phyloP scores from a whole-genome alignment of 92 coral and sea anemone genomes.

The Phenganax stokvisi region DNA sequence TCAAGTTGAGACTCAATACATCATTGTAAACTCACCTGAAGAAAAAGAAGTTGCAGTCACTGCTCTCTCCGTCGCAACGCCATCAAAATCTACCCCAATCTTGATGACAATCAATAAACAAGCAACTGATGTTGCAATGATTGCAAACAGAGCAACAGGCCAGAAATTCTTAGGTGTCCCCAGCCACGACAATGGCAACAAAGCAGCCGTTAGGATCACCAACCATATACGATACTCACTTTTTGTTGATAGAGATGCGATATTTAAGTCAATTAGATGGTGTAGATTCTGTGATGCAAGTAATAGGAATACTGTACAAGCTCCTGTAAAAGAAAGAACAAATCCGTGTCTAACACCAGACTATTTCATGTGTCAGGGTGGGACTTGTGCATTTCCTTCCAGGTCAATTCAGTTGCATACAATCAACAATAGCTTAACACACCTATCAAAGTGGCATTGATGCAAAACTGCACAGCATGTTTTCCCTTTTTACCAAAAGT shows the following conservation, averaged over 20 bases:
- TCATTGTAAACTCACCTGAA: constrained; percentile 54
- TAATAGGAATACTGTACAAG: constrained; percentile 73
- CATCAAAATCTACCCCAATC: constrained; percentile 63
- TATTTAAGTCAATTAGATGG: constrained; percentile 56
- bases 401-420: not conserved
- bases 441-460: constrained; percentile 78
- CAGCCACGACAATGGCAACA: constrained; percentile 81
- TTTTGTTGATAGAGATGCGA: constrained; percentile 36
- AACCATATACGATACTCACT: constrained; percentile 77
- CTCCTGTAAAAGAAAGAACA: constrained; percentile 51
- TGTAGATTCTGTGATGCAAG: constrained; percentile 78
- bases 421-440: not conserved
- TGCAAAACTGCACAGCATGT: constrained; percentile 65
- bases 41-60: constrained; percentile 66
- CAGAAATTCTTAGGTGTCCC: constrained; percentile 96
- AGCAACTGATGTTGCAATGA: constrained; percentile 75
- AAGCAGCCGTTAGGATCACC: constrained; percentile 61
- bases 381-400: not conserved
- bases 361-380: not conserved
- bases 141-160: constrained; percentile 87
- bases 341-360: not conserved
- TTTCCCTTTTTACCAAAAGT: constrained; percentile 81
- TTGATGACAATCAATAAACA: constrained; percentile 68
- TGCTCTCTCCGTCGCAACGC: constrained; percentile 48
- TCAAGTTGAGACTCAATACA: not conserved